Evolutionary conservation across 2,113 vertebrate genomes (phyloP).

Genomic region (Pyrgilauda ruficollis): DNA sequence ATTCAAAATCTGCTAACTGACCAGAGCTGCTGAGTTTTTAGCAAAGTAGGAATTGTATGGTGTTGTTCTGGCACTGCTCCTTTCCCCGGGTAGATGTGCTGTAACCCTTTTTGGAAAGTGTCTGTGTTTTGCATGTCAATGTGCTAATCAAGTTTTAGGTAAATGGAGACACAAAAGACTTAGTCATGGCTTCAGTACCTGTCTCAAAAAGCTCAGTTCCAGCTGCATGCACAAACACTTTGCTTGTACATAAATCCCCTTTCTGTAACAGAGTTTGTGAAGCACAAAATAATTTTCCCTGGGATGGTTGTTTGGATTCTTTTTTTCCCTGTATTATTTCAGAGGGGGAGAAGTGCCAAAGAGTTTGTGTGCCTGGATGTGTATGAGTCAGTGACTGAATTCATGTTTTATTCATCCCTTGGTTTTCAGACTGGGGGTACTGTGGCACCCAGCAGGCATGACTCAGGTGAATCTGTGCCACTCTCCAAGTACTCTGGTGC

Average conservation of each 20-base stretch:
- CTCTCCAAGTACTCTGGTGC: not conserved
- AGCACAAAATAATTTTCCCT: not conserved
- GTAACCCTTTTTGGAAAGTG: not conserved
- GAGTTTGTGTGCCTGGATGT: not conserved
- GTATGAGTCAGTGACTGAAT: not conserved
- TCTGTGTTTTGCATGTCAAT: not conserved
- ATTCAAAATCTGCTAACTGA: not conserved
- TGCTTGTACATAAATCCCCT: not conserved
- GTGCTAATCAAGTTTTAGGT: constrained; percentile 18
- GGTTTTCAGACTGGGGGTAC: not conserved
- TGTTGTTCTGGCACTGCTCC: not conserved
- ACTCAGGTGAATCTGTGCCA: not conserved
- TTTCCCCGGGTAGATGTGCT: not conserved
- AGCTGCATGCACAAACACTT: not conserved
- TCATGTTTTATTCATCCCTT: constrained; percentile 20
- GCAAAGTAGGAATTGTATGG: not conserved
- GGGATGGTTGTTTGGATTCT: not conserved
- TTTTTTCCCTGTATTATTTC: not conserved
- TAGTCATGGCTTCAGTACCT: not conserved
- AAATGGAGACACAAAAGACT: not conserved
- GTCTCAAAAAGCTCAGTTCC: not conserved
- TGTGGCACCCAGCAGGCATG: not conserved
- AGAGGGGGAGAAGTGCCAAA: not conserved
- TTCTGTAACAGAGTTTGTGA: not conserved
- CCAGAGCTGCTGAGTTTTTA: not conserved